A percentile compares a stretch with the other conserved stretches of the same genome.
These are phyloP conservation scores for Monodelphis domestica DNA, from an alignment of 2,797 vertebrate species.

Conservation along the genomic window DNA sequence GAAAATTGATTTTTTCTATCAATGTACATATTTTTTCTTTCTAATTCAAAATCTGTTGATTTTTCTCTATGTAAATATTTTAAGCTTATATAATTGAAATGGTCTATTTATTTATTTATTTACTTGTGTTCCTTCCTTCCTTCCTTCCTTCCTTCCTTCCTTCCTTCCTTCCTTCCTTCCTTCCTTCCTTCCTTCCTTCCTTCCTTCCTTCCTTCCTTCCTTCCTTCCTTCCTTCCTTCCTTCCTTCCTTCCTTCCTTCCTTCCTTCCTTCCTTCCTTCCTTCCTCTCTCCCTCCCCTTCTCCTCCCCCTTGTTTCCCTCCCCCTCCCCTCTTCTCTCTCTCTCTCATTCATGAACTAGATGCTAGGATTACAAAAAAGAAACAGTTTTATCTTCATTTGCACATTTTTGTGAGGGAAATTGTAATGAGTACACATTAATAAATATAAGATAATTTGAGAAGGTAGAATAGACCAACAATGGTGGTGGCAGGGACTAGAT, in stretches of 20 bases:
- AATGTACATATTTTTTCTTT: neutral
- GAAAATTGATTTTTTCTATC: neutral
- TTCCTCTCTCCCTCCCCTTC: neutral
- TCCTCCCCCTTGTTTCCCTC: neutral
- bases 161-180: neutral
- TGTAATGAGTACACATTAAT: neutral
- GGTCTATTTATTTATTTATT: neutral
- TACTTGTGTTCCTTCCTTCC: neutral
- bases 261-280: neutral
- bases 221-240: neutral
- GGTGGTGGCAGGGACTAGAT: neutral
- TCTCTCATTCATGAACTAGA: neutral
- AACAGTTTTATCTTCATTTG: neutral
- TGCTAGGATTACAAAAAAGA: neutral
- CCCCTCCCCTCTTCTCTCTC: neutral
- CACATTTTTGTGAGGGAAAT: neutral
- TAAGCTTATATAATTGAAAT: neutral
- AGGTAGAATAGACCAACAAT: neutral
- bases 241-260: too few species aligned
- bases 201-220: neutral
- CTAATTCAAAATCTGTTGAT: neutral
- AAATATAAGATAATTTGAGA: neutral
- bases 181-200: too few species aligned
- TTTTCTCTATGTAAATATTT: neutral
- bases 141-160: too few species aligned